These are phyloP conservation scores for zebrafish (Danio rerio) DNA, from an alignment of 2,113 vertebrate species.

Conservation along the genomic window DNA sequence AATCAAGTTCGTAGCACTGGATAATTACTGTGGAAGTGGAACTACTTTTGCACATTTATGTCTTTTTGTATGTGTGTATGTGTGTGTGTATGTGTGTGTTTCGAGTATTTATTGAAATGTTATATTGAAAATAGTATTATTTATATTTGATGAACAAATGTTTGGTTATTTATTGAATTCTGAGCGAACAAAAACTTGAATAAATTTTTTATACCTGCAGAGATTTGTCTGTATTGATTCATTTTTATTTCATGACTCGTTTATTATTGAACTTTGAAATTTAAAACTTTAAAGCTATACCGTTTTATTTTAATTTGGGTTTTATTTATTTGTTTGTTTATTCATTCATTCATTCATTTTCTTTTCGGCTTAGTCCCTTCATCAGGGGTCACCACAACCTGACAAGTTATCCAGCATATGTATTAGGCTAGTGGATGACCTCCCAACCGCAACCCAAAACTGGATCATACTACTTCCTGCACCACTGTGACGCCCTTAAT, in stretches of 20 bases:
- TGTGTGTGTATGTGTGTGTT: constrained; percentile 28
- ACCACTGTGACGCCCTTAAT: too few species aligned
- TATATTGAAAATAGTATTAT: constrained; percentile 56
- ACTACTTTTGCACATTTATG: constrained; percentile 44
- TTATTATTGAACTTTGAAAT: neutral
- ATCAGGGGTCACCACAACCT: too few species aligned
- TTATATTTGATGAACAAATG: constrained; percentile 47
- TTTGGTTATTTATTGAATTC: constrained; percentile 34
- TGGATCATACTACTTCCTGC: too few species aligned
- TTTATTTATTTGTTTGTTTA: neutral
- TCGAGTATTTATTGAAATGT: constrained; percentile 67
- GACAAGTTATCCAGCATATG: too few species aligned
- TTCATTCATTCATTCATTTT: too few species aligned
- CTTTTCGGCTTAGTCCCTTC: neutral
- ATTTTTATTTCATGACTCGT: neutral
- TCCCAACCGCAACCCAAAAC: too few species aligned
- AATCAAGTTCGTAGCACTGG: constrained; percentile 32
- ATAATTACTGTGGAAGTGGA: constrained; percentile 8
- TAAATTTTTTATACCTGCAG: constrained; percentile 46
- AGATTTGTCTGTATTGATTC: neutral
- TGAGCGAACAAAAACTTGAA: constrained; percentile 30
- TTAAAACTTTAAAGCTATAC: neutral
- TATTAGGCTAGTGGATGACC: too few species aligned
- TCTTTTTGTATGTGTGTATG: constrained; percentile 12
- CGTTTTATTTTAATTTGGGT: neutral